Evolutionary conservation across 2,113 vertebrate genomes (phyloP), one percentile per base, ranked within the genome.

Genomic region (Saguinus imperator): DNA sequence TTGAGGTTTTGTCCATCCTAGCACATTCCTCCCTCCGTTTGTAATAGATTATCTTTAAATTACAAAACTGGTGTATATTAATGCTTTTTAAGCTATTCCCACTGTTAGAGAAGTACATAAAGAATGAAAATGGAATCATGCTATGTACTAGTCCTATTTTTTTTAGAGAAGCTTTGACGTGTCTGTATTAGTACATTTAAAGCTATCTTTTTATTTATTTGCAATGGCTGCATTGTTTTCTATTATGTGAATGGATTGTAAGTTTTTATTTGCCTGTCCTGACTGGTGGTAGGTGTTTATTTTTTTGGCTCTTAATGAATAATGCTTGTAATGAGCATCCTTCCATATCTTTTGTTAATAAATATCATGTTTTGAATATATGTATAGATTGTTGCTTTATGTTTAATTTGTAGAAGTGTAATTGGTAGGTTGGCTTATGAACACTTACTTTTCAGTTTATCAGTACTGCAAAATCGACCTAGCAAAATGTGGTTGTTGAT

Each of bases 11-110:
- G 18, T 90, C 35, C 7, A 87, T 95, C 61, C 27, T 72, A 58
- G 58, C 89, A 79, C 37, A 58, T 7, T 5, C 35, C 18, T 75
- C 1, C 4, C n/a, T 1, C 35, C 10, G 6, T 95, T 70, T 94
- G 52, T 86, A 91, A 48, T 96, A 92, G 66, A 6, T 92, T 32
- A 70, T 68, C 23, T 94, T 96, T 66, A 82, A 89, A 73, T 86
- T 64, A 79, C 18, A 73, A 66, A 68, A 85, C 32, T 83, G 23
- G 23, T 84, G 14, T 9, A 43, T 87, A 2, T 79, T 73, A 1
- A 55, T 76, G n/a, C 21, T 64, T 94, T 87, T 83, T 4, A 75
- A 83, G 91, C 80, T 23, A 61, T 77, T 50, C 16, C 40, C 45
- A 29, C 27, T 83, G 25, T 83, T 32, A 68, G 5, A 48, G 48